These are phyloP conservation scores for Drosophila seguyi DNA, from an alignment of 1,140 invertebrate genomes.

Conservation along the genomic window DNA sequence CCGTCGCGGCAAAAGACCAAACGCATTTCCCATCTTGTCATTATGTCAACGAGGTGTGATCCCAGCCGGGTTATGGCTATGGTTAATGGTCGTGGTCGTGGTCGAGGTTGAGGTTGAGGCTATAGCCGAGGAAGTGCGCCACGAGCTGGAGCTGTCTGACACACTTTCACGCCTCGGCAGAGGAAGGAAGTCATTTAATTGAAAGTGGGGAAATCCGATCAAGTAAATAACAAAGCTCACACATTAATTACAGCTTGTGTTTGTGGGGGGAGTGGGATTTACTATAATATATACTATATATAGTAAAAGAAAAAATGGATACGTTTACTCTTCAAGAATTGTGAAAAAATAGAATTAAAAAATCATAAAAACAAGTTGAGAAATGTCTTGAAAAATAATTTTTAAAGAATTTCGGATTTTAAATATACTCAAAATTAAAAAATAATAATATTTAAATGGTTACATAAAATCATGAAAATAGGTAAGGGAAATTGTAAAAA, in stretches of 20 bases:
- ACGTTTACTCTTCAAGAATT: too few relatives aligned
- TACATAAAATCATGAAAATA: too few relatives aligned
- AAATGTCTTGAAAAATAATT: too few relatives aligned
- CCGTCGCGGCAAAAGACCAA: constrained; percentile 72
- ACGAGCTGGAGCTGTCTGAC: constrained; percentile 48
- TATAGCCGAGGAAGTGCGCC: constrained; percentile 23
- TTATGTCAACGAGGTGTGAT: constrained; percentile 61
- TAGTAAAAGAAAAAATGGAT: neutral
- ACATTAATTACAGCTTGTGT: constrained; percentile 19
- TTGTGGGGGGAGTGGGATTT: neutral
- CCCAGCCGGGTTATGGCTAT: constrained; percentile 22
- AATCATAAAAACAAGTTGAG: neutral
- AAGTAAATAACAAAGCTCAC: constrained; percentile 16
- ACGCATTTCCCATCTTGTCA: constrained; percentile 69
- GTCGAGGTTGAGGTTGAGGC: neutral
- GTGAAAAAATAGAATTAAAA: neutral
- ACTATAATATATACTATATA: too few relatives aligned
- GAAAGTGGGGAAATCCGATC: constrained; percentile 17
- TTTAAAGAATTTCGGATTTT: too few relatives aligned
- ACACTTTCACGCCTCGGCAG: constrained; percentile 33
- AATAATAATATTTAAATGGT: too few relatives aligned
- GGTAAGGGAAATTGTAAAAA: too few relatives aligned
- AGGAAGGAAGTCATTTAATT: constrained; percentile 38
- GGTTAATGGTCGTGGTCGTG: constrained; percentile 15
- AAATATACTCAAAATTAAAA: too few relatives aligned